Evolutionary conservation across 2,888 invertebrate genomes (phyloP), one percentile per base, ranked within the genome.

Genomic region (Drosophila sordidula): DNA sequence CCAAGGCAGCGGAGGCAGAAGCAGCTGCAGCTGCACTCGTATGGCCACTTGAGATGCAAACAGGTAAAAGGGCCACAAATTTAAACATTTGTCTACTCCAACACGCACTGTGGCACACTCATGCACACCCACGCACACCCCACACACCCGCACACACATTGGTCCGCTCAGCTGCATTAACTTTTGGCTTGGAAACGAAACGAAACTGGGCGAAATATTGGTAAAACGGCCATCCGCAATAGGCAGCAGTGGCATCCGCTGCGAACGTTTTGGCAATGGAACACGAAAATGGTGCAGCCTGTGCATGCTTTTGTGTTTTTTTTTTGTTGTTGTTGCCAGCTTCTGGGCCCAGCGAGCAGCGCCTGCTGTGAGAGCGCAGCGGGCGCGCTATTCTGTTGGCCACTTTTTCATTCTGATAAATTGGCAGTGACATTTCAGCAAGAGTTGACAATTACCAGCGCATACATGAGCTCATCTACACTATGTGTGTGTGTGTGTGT

Each of bases 151-250:
- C 38, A 58, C 45, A 54, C 50, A 42, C 56, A 55, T 46, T 8
- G n/a, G 22, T 38, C 16, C 18, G 29, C 9, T 29, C 29, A 29
- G 29, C 5, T 29, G 29, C 29, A 29, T 29, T 29, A 8, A 9
- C 29, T 8, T 29, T 29, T 34, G 54, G 32, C 52, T 44, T 46
- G 14, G 55, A 22, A 58, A 55, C 55, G 52, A 59, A 58, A 69
- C 61, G 71, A 71, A 74, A 78, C 58, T 69, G 66, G 78, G 75
- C 78, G 90, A 84, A 90, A 89, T 90, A 87, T 87, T 90, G 91
- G 90, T 89, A 89, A 87, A 87, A 89, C 69, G 90, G 91, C 89
- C 90, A 90, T 90, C 90, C 80, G 90, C 90, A 90, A 90, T 83
- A 78, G 73, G 54, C 76, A 73, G 70, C 68, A 64, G 8, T 12